phyloP scores from a whole-genome alignment of 2,888 invertebrate species.

The Corbicula japonica region DNA sequence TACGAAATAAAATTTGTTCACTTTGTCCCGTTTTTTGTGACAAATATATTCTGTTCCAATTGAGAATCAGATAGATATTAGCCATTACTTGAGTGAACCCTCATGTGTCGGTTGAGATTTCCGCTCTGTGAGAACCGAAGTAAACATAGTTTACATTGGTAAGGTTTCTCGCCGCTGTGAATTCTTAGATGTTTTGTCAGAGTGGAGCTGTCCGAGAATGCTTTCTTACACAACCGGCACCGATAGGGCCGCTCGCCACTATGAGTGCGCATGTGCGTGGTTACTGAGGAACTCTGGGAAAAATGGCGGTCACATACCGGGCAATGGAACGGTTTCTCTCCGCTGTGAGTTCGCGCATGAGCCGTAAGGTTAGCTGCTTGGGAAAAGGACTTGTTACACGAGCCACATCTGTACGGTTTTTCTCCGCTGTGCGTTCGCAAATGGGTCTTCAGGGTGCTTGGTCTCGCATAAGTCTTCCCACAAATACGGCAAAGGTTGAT shows the following conservation, averaged over 20 bases:
- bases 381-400: conserved; percentile 97
- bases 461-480: conserved; percentile 97
- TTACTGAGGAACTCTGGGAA: conserved; percentile 97
- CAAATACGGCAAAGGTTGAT: conserved; percentile 96
- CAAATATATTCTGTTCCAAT: too few species aligned
- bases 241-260: conserved; percentile 99
- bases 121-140: conserved; percentile 99
- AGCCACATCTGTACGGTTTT: conserved; percentile 91
- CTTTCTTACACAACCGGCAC: conserved; percentile 98
- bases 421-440: conserved; percentile 98
- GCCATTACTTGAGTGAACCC: conserved; percentile 91
- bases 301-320: conserved; percentile 98
- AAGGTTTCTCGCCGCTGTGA: conserved; percentile 94
- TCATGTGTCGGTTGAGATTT: conserved; percentile 99
- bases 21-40: too few species aligned
- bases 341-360: conserved; percentile 97
- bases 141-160: conserved; percentile 98
- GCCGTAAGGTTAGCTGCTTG: conserved; percentile 99
- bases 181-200: conserved; percentile 98
- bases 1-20: too few species aligned
- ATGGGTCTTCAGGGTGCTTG: conserved; percentile 98
- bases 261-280: conserved; percentile 99
- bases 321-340: conserved; percentile 99
- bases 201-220: conserved; percentile 99
- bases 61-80: too few species aligned